These are phyloP conservation scores for Parotocinclus haroldoi DNA, from an alignment of 2,797 vertebrate genomes.

Conservation along the genomic window DNA sequence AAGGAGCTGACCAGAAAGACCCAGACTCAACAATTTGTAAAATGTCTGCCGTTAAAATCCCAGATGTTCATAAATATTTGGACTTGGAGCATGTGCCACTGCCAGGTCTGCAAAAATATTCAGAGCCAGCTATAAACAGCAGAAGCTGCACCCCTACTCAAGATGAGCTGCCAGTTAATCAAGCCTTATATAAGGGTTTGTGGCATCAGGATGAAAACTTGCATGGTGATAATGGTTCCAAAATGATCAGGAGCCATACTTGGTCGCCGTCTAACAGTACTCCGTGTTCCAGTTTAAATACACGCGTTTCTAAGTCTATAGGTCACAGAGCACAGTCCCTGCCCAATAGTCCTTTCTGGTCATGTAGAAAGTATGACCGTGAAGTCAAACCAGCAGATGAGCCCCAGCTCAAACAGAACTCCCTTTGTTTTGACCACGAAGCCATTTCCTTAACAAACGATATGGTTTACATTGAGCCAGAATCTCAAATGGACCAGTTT, in stretches of 20 bases:
- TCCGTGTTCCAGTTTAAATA: too few species aligned
- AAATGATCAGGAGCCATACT: neutral
- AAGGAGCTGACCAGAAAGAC: too few species aligned
- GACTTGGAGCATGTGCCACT: constrained; percentile 1
- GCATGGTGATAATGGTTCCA: neutral
- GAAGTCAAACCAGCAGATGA: neutral
- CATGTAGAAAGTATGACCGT: neutral
- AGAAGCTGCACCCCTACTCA: constrained; percentile 63
- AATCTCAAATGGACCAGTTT: constrained; percentile 13
- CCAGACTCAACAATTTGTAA: too few species aligned
- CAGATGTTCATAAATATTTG: neutral
- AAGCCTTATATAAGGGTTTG: neutral
- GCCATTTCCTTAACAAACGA: neutral
- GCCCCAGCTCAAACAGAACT: neutral
- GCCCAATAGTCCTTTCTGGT: neutral
- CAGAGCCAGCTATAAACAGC: constrained; percentile 26
- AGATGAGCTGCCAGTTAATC: constrained; percentile 58
- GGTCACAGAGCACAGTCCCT: constrained; percentile 14
- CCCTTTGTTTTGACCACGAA: constrained; percentile 1
- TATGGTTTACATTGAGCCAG: neutral
- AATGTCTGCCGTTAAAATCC: too few species aligned
- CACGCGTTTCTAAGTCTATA: neutral
- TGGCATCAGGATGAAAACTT: neutral
- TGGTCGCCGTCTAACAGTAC: too few species aligned
- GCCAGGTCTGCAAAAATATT: constrained; percentile 19